A percentile compares a stretch with the other conserved stretches of the same genome.
Conservation (phyloP, 2,888 invertebrate genomes). For the Petrolisthes manimaculis region DNA sequence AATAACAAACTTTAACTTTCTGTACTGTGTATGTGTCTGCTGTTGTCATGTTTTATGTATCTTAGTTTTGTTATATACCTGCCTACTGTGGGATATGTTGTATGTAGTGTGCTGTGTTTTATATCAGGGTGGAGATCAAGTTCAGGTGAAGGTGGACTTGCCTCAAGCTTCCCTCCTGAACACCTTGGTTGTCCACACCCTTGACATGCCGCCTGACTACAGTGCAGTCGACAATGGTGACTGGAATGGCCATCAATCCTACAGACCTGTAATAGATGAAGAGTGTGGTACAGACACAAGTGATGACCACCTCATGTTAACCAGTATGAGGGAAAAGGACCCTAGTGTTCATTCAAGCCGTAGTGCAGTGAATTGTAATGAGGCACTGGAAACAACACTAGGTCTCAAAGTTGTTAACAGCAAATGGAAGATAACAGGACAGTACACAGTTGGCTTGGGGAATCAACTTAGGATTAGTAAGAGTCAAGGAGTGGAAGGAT, state of each 20-base stretch:
- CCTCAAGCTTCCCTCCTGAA: conserved; percentile 23
- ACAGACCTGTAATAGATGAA: neutral
- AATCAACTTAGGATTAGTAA: conserved; percentile 18
- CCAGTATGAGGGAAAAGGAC: neutral
- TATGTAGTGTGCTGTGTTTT: neutral
- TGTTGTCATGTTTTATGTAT: no score
- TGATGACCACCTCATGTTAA: neutral
- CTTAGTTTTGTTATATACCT: neutral
- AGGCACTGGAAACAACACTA: conserved; percentile 21
- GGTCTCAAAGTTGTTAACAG: conserved; percentile 13
- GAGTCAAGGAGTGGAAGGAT: conserved; percentile 33
- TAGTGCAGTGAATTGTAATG: conserved; percentile 13
- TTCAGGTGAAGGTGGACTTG: conserved; percentile 40
- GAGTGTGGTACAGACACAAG: neutral
- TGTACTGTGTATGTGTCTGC: no score
- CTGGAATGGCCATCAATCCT: neutral
- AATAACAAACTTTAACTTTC: no score
- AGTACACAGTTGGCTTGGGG: conserved; percentile 6
- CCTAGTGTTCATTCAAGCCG: neutral
- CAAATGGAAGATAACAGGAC: conserved; percentile 2
- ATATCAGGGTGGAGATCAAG: conserved; percentile 38
- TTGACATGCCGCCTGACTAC: neutral
- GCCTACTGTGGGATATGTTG: neutral
- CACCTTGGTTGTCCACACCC: neutral
- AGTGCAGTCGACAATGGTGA: neutral